phyloP scores from a whole-genome alignment of 2,113 vertebrate species.

The Rhinoderma darwinii region DNA sequence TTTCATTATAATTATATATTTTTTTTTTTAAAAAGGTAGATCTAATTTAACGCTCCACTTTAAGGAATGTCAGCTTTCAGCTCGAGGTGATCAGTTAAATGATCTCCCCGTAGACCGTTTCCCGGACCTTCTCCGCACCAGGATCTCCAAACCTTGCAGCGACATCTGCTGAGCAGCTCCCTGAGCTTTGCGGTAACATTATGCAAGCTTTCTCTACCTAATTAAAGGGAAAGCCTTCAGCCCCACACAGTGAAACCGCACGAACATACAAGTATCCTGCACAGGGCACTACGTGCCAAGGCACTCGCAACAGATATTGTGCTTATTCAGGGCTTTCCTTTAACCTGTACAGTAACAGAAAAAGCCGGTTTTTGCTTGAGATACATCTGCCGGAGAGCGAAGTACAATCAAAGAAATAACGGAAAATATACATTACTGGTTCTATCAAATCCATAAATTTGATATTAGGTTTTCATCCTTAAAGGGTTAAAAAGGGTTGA shows the following conservation, averaged over 20 bases:
- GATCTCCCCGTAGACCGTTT: neutral
- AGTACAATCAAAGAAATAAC: too few species aligned
- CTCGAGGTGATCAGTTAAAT: neutral
- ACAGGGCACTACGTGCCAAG: neutral
- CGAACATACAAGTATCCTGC: too few species aligned
- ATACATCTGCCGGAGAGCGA: too few species aligned
- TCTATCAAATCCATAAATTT: too few species aligned
- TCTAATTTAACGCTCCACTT: neutral
- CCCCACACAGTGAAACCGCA: conserved; percentile 58
- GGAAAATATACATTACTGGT: too few species aligned
- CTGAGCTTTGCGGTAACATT: conserved; percentile 47
- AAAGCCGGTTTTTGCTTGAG: too few species aligned
- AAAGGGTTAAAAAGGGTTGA: too few species aligned
- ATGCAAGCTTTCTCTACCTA: conserved; percentile 42
- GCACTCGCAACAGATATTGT: neutral
- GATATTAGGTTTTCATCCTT: too few species aligned
- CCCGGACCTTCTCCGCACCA: neutral
- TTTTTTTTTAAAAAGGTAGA: too few species aligned
- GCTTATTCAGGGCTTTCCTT: conserved; percentile 42
- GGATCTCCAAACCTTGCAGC: conserved; percentile 8
- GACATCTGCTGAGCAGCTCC: conserved; percentile 57
- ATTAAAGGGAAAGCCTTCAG: conserved; percentile 50
- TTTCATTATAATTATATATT: too few species aligned
- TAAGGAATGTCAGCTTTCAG: neutral
- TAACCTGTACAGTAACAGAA: conserved; percentile 28